Evolutionary conservation across 1,140 invertebrate genomes (phyloP).

Genomic region (Ceratina calcarata): DNA sequence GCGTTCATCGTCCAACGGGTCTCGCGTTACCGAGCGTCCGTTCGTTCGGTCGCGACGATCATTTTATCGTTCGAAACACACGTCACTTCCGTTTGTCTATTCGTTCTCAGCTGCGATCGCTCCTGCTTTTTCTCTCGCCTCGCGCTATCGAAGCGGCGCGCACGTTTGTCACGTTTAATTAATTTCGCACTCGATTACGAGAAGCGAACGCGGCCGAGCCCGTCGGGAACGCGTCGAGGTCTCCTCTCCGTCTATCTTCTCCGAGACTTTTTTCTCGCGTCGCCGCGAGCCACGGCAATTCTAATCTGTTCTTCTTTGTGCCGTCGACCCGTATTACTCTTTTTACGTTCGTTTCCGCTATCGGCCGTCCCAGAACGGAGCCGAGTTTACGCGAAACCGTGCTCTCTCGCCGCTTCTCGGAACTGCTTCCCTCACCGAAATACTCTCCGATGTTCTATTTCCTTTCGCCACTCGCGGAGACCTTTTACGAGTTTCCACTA

Average conservation of each 20-base stretch:
- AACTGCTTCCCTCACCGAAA: slow-evolving; percentile 9
- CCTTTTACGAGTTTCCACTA: neutral
- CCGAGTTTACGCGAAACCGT: neutral
- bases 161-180: slow-evolving; percentile 50
- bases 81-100: slow-evolving; percentile 31
- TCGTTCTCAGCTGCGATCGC: neutral
- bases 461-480: neutral
- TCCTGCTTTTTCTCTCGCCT: neutral
- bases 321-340: slow-evolving; percentile 24
- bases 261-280: neutral
- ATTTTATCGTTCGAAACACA: slow-evolving; percentile 40
- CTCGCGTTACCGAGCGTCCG: neutral
- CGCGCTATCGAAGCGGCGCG: neutral
- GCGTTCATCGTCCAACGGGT: slow-evolving; percentile 24
- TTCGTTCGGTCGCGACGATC: slow-evolving; percentile 21
- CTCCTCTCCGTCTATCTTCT: slow-evolving; percentile 17
- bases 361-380: neutral
- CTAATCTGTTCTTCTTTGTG: slow-evolving; percentile 42
- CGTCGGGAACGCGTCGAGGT: slow-evolving; percentile 15
- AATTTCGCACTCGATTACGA: slow-evolving; percentile 42
- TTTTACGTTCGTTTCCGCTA: slow-evolving; percentile 28
- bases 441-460: neutral
- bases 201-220: slow-evolving; percentile 14
- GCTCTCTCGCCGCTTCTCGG: slow-evolving; percentile 14
- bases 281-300: slow-evolving; percentile 16